Conservation (phyloP, 2,113 vertebrate species). For the Oncorhynchus masou region DNA sequence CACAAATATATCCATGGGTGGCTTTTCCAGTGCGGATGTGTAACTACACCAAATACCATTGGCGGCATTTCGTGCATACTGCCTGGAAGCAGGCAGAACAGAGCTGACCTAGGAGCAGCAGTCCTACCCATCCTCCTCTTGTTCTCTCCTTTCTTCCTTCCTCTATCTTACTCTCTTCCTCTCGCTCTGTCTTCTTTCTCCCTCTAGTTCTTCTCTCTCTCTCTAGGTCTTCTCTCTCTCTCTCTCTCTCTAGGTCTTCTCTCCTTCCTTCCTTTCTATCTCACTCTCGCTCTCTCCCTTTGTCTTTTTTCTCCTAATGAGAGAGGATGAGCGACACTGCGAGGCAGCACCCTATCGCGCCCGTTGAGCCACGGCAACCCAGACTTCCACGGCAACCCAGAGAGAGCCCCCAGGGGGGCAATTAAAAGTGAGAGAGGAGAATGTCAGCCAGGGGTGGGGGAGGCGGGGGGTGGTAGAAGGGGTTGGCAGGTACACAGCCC, state of each 20-base stretch:
- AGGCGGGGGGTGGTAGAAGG: conserved; percentile 14
- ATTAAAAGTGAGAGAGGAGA: conserved; percentile 76
- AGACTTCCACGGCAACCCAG: conserved; percentile 63
- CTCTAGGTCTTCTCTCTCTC: background rate
- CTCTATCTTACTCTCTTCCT: background rate
- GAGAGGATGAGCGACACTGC: conserved; percentile 58
- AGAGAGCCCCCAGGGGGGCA: conserved; percentile 71
- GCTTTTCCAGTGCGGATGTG: conserved; percentile 41
- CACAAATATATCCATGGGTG: conserved; percentile 63
- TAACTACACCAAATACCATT: conserved; percentile 13
- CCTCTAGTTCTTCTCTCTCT: background rate
- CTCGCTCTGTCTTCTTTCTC: background rate
- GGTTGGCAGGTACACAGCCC: conserved; percentile 55
- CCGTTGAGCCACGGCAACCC: conserved; percentile 48
- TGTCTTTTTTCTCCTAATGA: conserved; percentile 50
- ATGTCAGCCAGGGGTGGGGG: conserved; percentile 61
- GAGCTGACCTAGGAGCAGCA: conserved; percentile 18
- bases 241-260: background rate
- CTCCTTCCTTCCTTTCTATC: background rate
- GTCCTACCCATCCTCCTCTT: background rate
- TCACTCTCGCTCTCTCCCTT: background rate
- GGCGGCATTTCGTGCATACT: conserved; percentile 44
- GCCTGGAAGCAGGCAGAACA: conserved; percentile 5
- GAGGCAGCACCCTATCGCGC: conserved; percentile 63
- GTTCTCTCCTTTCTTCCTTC: background rate